Percentiles rank a stretch among this genome's conserved stretches.
Evolutionary conservation across 2,888 invertebrate genomes (phyloP).

Genomic region (Drosophila ustulata): DNA sequence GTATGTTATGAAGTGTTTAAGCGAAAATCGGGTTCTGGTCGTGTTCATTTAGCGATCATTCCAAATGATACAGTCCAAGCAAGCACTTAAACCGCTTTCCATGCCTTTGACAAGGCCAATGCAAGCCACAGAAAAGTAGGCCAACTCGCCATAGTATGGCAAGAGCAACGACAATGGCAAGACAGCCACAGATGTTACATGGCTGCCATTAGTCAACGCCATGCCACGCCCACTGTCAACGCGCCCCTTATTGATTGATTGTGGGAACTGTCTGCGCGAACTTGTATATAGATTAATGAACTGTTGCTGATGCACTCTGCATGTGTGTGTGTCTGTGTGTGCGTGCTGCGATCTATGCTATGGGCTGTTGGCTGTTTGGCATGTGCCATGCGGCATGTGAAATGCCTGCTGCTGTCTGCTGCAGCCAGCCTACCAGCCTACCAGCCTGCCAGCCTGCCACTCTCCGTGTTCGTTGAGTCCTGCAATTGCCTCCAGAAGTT

Average conservation of each 20-base stretch:
- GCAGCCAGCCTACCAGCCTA: conserved; percentile 1
- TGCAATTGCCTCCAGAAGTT: not conserved
- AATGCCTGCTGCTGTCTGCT: conserved; percentile 33
- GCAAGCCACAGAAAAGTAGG: conserved; percentile 15
- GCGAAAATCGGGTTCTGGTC: too few relatives aligned
- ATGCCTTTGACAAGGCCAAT: conserved; percentile 24
- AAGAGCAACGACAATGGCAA: conserved; percentile 9
- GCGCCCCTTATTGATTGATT: conserved; percentile 78
- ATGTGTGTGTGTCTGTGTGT: not conserved
- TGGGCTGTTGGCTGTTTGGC: conserved; percentile 1
- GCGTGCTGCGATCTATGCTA: not conserved
- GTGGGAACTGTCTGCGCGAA: conserved; percentile 77
- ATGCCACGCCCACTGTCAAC: conserved; percentile 51
- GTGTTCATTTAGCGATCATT: not conserved
- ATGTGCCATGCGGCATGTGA: conserved; percentile 6
- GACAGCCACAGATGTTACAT: conserved; percentile 34
- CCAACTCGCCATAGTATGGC: conserved; percentile 6
- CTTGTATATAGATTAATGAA: conserved; percentile 83
- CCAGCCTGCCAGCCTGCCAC: not conserved
- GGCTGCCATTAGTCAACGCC: conserved; percentile 59
- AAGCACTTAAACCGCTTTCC: conserved; percentile 2
- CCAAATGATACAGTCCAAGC: not conserved
- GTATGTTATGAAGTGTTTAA: too few relatives aligned
- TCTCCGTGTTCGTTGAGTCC: not conserved
- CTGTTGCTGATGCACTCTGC: conserved; percentile 67